These are phyloP conservation scores for Percina caprodes DNA, from an alignment of 2,113 vertebrate species.

Conservation along the genomic window DNA sequence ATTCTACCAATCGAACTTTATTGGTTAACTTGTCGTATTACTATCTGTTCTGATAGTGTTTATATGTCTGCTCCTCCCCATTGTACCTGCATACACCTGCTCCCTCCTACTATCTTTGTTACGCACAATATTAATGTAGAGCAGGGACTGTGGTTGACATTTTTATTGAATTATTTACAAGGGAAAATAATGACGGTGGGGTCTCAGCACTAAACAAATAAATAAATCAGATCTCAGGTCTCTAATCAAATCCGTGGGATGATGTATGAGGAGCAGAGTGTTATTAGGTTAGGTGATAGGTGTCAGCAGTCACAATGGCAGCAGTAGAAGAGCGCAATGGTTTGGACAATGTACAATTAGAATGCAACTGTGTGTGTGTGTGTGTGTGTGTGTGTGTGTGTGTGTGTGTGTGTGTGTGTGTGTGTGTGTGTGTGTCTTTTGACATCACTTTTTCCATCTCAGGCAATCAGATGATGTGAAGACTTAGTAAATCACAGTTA, in stretches of 20 bases:
- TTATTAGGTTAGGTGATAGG: constrained; percentile 79
- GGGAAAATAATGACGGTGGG: constrained; percentile 82
- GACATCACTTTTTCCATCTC: constrained; percentile 36
- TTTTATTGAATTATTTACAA: constrained; percentile 87
- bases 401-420: background rate
- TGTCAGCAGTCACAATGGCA: constrained; percentile 68
- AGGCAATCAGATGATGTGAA: constrained; percentile 17
- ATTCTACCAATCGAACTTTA: constrained; percentile 11
- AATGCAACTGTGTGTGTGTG: constrained; percentile 25
- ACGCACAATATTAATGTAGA: constrained; percentile 80
- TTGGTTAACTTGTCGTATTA: constrained; percentile 39
- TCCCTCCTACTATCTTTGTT: constrained; percentile 71
- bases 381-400: background rate
- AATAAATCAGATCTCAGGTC: constrained; percentile 81
- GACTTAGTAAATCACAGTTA: constrained; percentile 20
- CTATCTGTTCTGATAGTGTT: constrained; percentile 28
- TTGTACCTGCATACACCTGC: constrained; percentile 60
- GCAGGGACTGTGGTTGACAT: constrained; percentile 69
- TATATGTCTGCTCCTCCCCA: constrained; percentile 38
- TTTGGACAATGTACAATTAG: constrained; percentile 42
- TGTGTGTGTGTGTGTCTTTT: background rate
- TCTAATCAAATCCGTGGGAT: constrained; percentile 80
- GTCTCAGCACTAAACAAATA: constrained; percentile 81
- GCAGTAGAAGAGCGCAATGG: constrained; percentile 48
- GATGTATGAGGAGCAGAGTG: constrained; percentile 72